Percentiles rank a stretch among this genome's conserved stretches.
Conservation (phyloP, 2,888 invertebrate genomes). For the Willowsia nigromaculata region DNA sequence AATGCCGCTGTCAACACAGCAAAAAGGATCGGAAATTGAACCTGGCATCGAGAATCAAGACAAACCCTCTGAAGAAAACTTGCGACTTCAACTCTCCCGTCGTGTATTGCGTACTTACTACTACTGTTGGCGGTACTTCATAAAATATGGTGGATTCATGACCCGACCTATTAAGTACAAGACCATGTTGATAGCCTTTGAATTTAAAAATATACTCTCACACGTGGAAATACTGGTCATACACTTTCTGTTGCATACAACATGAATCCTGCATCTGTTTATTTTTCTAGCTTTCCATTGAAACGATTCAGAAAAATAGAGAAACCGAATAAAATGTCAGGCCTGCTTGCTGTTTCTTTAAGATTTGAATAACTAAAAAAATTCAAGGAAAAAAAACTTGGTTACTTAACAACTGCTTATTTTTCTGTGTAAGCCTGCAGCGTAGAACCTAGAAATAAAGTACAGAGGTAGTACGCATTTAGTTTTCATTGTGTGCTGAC, state of each 20-base stretch:
- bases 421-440: neutral
- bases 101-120: no score
- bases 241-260: neutral
- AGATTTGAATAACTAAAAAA: neutral
- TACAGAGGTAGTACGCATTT: neutral
- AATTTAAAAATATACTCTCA: neutral
- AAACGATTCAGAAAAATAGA: neutral
- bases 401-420: neutral
- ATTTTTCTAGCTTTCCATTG: neutral
- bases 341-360: neutral
- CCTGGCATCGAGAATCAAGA: constrained; percentile 3
- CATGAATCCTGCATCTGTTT: neutral
- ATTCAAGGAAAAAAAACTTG: neutral
- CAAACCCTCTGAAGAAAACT: neutral
- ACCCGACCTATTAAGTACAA: no score
- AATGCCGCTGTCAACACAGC: no score
- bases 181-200: no score
- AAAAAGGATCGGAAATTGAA: constrained; percentile 3
- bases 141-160: no score
- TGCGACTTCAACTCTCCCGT: no score
- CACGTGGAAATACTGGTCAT: neutral
- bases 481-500: neutral
- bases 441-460: neutral
- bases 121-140: no score
- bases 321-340: neutral